Base-by-base conservation (phyloP, 2,113 vertebrate genomes). In the Galbula dea region DNA sequence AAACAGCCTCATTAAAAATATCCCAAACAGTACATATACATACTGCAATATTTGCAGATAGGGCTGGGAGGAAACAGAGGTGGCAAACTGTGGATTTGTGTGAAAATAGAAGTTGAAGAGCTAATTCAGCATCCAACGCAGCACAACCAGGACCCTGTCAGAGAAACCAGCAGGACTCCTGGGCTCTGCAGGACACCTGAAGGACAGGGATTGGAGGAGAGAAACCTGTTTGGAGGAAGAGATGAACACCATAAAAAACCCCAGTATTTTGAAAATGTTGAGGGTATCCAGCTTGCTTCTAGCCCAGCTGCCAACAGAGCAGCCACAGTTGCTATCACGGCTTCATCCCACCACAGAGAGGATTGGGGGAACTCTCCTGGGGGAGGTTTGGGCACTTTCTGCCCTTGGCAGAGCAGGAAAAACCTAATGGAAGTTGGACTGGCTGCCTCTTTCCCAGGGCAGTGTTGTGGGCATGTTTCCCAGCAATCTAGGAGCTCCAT, bases 311-410 rank as follows among this genome's bases (percentile, higher is more conserved):
- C 46, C 43, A 58, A 49, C 19, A 65, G 54, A 63, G 66, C 30
- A 65, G 36, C 52, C 84, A 61, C 39, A 48, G 21, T 15, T 83
- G n/a, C 30, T 9, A 4, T 32, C 3, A 4, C 1, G 3, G 27
- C 55, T 90, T 71, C 55, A 58, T 51, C 15, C 5, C 18, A 45
- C 41, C 57, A 22, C 55, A 52, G 41, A 19, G n/a, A 61, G 34
- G 9, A 5, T 1, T 57, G 19, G 6, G 12, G 11, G 15, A 6
- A 9, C 0, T 62, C 32, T 24, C 9, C 2, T 7, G 2, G 17
- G 26, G 4, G 27, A 17, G 3, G 1, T 15, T 22, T 15, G n/a
- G 55, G 17, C 9, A 39, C 29, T 65, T 59, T 39, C 0, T 2
- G 20, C 45, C 37, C 29, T 74, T 58, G 24, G 54, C 73, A 37